Base-by-base conservation (phyloP, 1,140 invertebrate species). In the Lutraria rhynchaena region DNA sequence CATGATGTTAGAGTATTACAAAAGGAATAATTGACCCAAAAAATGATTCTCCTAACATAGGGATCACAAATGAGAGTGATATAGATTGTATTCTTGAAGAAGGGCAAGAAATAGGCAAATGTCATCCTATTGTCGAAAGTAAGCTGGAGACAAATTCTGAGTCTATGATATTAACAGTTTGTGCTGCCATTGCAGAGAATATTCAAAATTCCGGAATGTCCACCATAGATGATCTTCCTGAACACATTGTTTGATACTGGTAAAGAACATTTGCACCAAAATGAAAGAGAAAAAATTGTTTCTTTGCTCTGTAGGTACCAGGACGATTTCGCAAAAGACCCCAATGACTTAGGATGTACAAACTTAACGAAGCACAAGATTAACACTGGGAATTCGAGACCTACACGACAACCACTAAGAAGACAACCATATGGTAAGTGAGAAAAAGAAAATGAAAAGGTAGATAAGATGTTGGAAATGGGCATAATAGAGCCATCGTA, bases 401-500 rank as follows among this genome's bases (percentile, higher is more conserved):
- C 55, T n/a, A 44, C 58, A 13, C 3, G 70, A n/a, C 70, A 74
- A 35, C 53, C 53, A 3, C 5, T 22, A 44, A 58, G 78, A 41
- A 19, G 78, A 63, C 37, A 37, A 15, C 78, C 69, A 1, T 44
- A 73, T 31, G 19, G 27, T 1, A 60, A 51, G 27, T 27, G 37
- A 22, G 55, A 44, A 31, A 46, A 15, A 27, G 78, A 58, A 27
- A 49, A 73, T 7, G 55, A 60, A 0, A 55, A 73, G 29, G 22
- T 81, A 11, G 29, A 58, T 0, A 73, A 73, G 55, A 81, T 81
- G 78, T 22, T 81, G 27, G 22, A 13, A 1, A 35, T 37, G 53
- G 78, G 78, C 1, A 24, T 83, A 1, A 83, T 83, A 35, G 84
- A 85, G 46, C 74, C 81, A 19, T 78, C 75, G 0, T 80, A 65